Evolutionary conservation across 2,797 vertebrate species (phyloP), one percentile per base, ranked within the genome.

Genomic region (Danio jaintianensis): DNA sequence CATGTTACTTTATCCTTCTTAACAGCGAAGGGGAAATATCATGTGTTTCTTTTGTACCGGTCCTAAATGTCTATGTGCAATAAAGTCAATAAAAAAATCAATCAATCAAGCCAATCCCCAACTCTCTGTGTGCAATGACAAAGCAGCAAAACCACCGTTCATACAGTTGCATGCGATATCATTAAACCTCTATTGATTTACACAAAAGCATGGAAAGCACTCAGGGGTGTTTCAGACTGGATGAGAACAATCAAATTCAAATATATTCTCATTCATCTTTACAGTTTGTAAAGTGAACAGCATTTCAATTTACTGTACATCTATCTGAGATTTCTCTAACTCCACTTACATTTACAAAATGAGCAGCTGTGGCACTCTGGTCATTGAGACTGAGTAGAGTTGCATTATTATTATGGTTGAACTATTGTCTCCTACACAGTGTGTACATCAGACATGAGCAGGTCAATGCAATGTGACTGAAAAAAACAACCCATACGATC

Each of bases 111-210:
- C 18, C 50, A 8, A 2, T 53, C 50, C 50, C 15, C 16, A 15
- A 9, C 16, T 53, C 50, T 52, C 13, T 50, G 48, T 50, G 48
- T 0, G 6, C 48, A 5, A 50, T n/a, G n/a, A n/a, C n/a, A n/a
- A n/a, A n/a, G n/a, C 15, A 6, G 13, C 48, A 29, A 29, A 29
- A 29, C 16, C 48, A n/a, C 48, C 16, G 48, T 52, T 52, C 16
- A 52, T 18, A n/a, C 50, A 6, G 15, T 40, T 16, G 29, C 36
- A 62, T 36, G 40, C 36, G 62, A 38, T 42, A 64, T 43, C 42
- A 64, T 6, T 64, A 38, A 20, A 43, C n/a, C 62, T 64, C 16
- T 43, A 64, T 64, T 40, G 62, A 64, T 64, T 64, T 64, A 64
- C 18, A n/a, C 62, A 20, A n/a, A 53, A 13, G 22, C 29, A 11